Evolutionary conservation across 2,888 invertebrate genomes (phyloP).

Genomic region (Allygus modestus): DNA sequence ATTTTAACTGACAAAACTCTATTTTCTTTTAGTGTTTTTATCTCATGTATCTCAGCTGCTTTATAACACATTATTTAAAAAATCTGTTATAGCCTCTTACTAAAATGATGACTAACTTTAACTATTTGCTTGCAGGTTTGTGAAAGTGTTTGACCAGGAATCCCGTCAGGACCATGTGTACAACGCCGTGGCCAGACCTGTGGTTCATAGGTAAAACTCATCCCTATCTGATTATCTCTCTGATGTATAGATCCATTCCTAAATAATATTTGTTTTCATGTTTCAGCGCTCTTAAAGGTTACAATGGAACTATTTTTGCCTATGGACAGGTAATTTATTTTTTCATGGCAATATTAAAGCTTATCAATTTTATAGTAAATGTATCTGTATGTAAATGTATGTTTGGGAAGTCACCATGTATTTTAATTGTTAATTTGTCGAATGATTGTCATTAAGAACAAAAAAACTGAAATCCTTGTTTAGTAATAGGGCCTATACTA

Average conservation of each 20-base stretch:
- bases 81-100: too few relatives aligned
- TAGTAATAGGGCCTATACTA: too few relatives aligned
- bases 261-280: background rate
- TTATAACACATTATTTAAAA: too few relatives aligned
- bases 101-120: too few relatives aligned
- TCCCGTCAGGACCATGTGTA: conserved; percentile 75
- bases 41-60: too few relatives aligned
- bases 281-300: conserved; percentile 76
- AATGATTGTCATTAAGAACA: too few relatives aligned
- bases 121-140: conserved; percentile 73
- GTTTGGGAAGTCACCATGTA: too few relatives aligned
- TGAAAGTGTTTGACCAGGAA: conserved; percentile 75
- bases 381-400: conserved; percentile 24
- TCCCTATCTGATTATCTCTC: background rate
- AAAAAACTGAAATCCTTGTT: too few relatives aligned
- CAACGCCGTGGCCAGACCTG: conserved; percentile 75
- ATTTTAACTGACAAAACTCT: too few relatives aligned
- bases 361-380: conserved; percentile 36
- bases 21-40: too few relatives aligned
- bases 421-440: too few relatives aligned
- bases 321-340: conserved; percentile 76
- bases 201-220: conserved; percentile 75
- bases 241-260: background rate
- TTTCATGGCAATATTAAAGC: too few relatives aligned
- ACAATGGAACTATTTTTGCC: conserved; percentile 78